These are phyloP conservation scores for Smutsia gigantea DNA, from an alignment of 2,797 vertebrate species.

Conservation along the genomic window DNA sequence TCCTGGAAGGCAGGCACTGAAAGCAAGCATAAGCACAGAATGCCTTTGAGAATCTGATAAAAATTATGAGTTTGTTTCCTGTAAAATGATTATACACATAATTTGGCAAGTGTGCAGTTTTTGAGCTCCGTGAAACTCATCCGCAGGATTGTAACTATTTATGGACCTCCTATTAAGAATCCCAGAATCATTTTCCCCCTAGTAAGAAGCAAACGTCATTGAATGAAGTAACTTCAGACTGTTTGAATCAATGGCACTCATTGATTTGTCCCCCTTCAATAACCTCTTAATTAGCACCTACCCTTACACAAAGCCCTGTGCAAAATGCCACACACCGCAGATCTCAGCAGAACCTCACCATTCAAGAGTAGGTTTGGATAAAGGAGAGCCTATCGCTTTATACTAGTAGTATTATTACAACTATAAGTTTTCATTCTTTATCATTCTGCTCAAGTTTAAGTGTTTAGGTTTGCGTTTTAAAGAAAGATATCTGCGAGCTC, in stretches of 20 bases:
- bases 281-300: background rate
- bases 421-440: background rate
- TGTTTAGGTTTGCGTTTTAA: background rate
- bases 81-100: background rate
- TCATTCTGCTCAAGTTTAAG: background rate
- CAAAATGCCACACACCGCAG: background rate
- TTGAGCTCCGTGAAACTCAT: background rate
- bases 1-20: background rate
- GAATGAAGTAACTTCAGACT: background rate
- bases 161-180: background rate
- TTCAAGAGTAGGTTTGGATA: background rate
- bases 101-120: background rate
- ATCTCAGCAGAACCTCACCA: background rate
- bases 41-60: constrained; percentile 35
- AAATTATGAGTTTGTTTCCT: constrained; percentile 4
- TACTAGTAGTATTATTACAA: background rate
- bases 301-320: background rate
- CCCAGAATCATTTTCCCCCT: background rate
- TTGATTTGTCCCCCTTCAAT: background rate
- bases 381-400: background rate
- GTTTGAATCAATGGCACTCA: background rate
- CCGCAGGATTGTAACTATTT: background rate
- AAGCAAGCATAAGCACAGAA: background rate
- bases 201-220: background rate
- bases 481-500: constrained; percentile 8